phyloP scores from a whole-genome alignment of 2,888 invertebrate species.

The Temnothorax unifasciatus region DNA sequence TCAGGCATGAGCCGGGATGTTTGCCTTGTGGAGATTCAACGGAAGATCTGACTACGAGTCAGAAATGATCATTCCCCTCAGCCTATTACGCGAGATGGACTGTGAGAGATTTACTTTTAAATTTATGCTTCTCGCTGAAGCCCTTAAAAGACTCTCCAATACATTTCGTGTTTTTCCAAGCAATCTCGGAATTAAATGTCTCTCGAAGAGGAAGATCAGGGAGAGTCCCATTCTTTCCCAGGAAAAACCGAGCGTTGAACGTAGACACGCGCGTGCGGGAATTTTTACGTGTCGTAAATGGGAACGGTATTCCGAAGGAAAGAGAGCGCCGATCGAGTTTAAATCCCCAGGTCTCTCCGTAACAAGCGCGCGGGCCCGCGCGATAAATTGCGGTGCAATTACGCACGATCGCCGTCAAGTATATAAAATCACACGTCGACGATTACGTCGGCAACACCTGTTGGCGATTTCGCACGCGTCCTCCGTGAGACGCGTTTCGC shows the following conservation, averaged over 20 bases:
- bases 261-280: not conserved
- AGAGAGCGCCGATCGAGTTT: slow-evolving; percentile 18
- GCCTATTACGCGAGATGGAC: not conserved
- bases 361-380: not conserved
- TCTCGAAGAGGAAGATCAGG: not conserved
- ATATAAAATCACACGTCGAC: slow-evolving; percentile 43
- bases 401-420: slow-evolving; percentile 34
- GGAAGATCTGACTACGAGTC: not conserved
- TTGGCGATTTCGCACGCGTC: slow-evolving; percentile 39
- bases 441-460: slow-evolving; percentile 42
- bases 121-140: not conserved
- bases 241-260: not conserved
- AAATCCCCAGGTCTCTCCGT: slow-evolving; percentile 6
- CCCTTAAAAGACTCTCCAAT: not conserved
- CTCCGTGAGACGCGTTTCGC: slow-evolving; percentile 34
- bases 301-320: not conserved
- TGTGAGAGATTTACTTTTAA: not conserved
- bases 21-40: slow-evolving; percentile 7
- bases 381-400: slow-evolving; percentile 46
- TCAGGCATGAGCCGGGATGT: slow-evolving; percentile 16
- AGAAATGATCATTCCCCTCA: not conserved
- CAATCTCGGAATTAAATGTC: not conserved
- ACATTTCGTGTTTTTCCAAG: not conserved
- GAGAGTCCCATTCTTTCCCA: not conserved
- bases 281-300: not conserved